phyloP scores from a whole-genome alignment of 2,113 vertebrate species.

The Onychorhynchus coronatus region DNA sequence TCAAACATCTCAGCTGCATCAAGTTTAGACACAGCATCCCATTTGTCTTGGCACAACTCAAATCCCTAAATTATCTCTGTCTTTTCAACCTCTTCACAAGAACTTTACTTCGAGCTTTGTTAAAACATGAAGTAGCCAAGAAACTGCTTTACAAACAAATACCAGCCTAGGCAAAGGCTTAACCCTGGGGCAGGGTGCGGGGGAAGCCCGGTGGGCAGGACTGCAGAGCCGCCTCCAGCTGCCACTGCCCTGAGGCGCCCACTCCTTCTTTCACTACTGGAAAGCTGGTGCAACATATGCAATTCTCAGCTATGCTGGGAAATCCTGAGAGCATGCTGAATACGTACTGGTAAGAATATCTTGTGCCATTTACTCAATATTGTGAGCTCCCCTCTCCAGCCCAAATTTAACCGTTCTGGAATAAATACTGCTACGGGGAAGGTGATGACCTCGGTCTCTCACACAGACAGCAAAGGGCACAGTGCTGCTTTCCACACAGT shows the following conservation, averaged over 20 bases:
- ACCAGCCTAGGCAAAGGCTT: neutral
- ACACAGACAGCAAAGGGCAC: neutral
- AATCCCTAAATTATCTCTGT: conserved; percentile 32
- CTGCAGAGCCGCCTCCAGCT: neutral
- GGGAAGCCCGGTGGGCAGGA: neutral
- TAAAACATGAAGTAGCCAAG: conserved; percentile 39
- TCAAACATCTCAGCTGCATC: neutral
- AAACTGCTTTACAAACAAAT: neutral
- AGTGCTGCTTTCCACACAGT: neutral
- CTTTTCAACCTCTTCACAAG: conserved; percentile 2
- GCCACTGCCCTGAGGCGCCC: neutral
- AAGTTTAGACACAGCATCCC: conserved; percentile 58
- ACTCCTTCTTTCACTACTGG: neutral
- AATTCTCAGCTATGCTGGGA: neutral
- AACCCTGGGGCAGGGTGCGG: neutral
- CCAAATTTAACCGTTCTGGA: neutral
- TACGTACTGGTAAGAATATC: neutral
- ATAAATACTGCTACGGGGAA: neutral
- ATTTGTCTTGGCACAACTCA: conserved; percentile 39
- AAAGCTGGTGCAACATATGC: neutral
- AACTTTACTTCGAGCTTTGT: conserved; percentile 13
- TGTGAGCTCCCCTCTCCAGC: neutral
- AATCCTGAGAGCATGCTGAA: neutral
- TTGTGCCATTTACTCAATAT: neutral
- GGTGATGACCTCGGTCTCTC: neutral